Evolutionary conservation across 2,113 vertebrate genomes (phyloP).

Genomic region (Hydrolagus affinis): DNA sequence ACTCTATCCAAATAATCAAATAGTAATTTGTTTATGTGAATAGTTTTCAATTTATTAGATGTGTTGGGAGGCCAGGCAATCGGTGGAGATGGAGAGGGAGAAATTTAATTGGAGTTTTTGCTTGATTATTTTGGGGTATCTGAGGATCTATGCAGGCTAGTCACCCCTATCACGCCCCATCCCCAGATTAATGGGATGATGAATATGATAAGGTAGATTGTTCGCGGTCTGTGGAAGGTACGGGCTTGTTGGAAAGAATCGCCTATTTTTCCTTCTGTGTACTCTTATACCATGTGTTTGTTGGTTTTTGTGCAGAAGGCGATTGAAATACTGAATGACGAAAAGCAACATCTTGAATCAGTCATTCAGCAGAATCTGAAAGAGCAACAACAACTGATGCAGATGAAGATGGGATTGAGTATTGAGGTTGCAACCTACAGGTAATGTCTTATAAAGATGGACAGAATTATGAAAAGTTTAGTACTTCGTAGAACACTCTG

Average conservation of each 20-base stretch:
- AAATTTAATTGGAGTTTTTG: too few relatives aligned
- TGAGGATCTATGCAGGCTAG: too few relatives aligned
- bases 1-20: constrained; percentile 5
- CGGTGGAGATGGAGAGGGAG: too few relatives aligned
- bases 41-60: too few relatives aligned
- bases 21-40: too few relatives aligned
- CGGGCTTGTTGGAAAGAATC: background rate
- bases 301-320: constrained; percentile 56
- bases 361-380: constrained; percentile 67
- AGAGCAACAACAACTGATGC: constrained; percentile 81
- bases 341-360: constrained; percentile 64
- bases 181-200: too few relatives aligned
- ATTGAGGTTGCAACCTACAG: constrained; percentile 87
- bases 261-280: background rate
- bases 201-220: background rate
- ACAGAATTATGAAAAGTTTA: background rate
- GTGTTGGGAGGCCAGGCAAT: too few relatives aligned
- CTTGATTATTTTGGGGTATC: too few relatives aligned
- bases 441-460: constrained; percentile 49
- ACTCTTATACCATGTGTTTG: background rate
- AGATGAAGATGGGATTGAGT: constrained; percentile 79
- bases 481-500: background rate
- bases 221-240: background rate
- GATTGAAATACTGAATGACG: constrained; percentile 71
- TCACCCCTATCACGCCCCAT: too few relatives aligned